Conservation (phyloP, 2,888 invertebrate species). For the Ditula angustiorana region DNA sequence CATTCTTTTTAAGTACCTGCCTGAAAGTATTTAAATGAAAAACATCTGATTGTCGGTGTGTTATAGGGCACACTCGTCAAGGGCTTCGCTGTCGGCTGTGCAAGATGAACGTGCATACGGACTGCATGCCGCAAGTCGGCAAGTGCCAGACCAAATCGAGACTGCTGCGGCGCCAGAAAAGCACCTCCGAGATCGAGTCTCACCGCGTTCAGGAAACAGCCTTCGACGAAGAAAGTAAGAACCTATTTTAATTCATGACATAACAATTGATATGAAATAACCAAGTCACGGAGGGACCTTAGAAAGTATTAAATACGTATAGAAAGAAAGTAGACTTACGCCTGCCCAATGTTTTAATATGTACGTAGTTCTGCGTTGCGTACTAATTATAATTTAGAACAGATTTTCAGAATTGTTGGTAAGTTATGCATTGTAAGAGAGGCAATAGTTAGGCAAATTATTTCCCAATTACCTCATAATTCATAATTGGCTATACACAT, state of each 20-base stretch:
- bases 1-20: too few relatives aligned
- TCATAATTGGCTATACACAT: slow-evolving; percentile 35
- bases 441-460: slow-evolving; percentile 26
- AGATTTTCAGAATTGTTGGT: slow-evolving; percentile 63
- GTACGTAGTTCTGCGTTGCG: slow-evolving; percentile 33
- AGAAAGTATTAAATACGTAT: not conserved
- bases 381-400: slow-evolving; percentile 40
- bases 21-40: too few relatives aligned
- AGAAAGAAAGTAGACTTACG: not conserved
- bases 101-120: slow-evolving; percentile 96
- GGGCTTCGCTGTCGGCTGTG: slow-evolving; percentile 95
- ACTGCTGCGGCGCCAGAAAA: slow-evolving; percentile 94
- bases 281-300: slow-evolving; percentile 3
- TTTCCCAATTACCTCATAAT: slow-evolving; percentile 11
- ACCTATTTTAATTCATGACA: not conserved
- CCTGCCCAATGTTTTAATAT: slow-evolving; percentile 28
- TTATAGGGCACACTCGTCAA: slow-evolving; percentile 94
- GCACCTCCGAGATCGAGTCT: slow-evolving; percentile 93
- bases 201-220: slow-evolving; percentile 86
- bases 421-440: slow-evolving; percentile 47
- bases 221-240: slow-evolving; percentile 93
- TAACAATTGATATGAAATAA: too few relatives aligned
- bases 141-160: slow-evolving; percentile 95
- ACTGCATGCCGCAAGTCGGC: slow-evolving; percentile 93
- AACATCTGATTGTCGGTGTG: slow-evolving; percentile 32